A percentile compares a stretch with the other conserved stretches of the same genome.
These are phyloP conservation scores for Mesitornis unicolor DNA, from an alignment of 2,113 vertebrate genomes.

Conservation along the genomic window DNA sequence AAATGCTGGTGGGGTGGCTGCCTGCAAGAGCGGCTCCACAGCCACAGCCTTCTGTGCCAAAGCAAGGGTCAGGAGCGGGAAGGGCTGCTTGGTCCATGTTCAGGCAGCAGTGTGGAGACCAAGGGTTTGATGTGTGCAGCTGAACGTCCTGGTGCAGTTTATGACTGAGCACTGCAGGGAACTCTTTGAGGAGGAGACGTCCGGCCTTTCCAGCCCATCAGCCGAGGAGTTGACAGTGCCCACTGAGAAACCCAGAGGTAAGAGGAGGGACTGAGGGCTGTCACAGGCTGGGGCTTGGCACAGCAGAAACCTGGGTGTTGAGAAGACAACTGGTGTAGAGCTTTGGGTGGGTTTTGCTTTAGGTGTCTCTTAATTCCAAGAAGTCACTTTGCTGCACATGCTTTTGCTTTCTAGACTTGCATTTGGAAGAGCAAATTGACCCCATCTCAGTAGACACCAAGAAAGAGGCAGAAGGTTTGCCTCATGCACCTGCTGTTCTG, in stretches of 20 bases:
- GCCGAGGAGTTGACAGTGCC: not conserved
- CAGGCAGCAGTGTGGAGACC: too few species aligned
- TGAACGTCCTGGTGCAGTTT: not conserved
- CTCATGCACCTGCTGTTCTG: rapidly evolving
- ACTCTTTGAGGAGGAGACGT: not conserved
- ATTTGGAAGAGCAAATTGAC: too few species aligned
- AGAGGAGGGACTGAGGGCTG: too few species aligned
- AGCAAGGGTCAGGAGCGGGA: too few species aligned
- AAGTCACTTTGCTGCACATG: not conserved
- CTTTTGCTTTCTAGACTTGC: not conserved
- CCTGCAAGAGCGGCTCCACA: not conserved
- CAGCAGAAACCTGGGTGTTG: too few species aligned
- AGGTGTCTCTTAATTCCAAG: not conserved
- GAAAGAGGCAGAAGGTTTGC: not conserved
- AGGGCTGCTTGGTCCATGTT: too few species aligned
- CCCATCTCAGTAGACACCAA: not conserved
- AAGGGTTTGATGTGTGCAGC: too few species aligned
- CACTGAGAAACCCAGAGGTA: rapidly evolving
- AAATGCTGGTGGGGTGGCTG: too few species aligned
- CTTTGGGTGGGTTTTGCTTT: too few species aligned
- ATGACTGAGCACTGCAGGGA: not conserved
- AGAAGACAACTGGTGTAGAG: too few species aligned
- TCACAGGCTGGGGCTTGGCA: too few species aligned
- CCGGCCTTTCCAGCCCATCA: too few species aligned
- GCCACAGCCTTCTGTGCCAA: not conserved